Evolutionary conservation across 2,888 invertebrate genomes (phyloP).

Genomic region (Phengaris arion): DNA sequence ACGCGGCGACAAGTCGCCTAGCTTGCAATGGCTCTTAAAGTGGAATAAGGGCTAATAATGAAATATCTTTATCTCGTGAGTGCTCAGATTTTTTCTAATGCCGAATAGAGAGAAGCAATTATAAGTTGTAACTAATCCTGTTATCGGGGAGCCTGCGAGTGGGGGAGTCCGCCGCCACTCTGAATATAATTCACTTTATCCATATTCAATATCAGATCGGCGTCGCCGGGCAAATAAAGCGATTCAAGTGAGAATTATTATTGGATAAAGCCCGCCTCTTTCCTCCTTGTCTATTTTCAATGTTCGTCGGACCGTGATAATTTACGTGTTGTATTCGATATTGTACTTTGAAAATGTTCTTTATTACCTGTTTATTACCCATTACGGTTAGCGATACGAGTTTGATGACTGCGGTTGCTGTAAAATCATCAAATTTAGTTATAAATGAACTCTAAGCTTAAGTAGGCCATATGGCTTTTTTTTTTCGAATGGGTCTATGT

Average conservation of each 20-base stretch:
- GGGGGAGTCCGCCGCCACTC: conserved; percentile 58
- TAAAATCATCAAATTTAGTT: not conserved
- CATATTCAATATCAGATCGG: conserved; percentile 78
- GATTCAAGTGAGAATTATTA: conserved; percentile 77
- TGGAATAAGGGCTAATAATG: conserved; percentile 24
- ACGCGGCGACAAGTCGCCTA: too few relatives aligned
- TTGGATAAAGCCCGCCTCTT: conserved; percentile 72
- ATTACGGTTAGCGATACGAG: conserved; percentile 29
- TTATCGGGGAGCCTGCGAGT: conserved; percentile 45
- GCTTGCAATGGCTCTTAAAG: not conserved
- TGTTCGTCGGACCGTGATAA: conserved; percentile 63
- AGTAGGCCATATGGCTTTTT: too few relatives aligned
- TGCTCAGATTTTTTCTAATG: conserved; percentile 57
- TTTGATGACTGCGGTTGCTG: not conserved
- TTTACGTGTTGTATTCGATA: conserved; percentile 67
- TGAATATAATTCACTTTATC: conserved; percentile 76
- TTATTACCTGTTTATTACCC: conserved; percentile 45
- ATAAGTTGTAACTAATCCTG: conserved; percentile 77
- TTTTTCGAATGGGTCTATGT: too few relatives aligned
- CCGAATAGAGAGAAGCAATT: conserved; percentile 73
- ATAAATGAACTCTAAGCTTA: too few relatives aligned
- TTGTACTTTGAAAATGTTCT: conserved; percentile 51
- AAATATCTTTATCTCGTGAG: conserved; percentile 23
- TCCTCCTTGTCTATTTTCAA: conserved; percentile 69
- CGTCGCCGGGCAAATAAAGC: conserved; percentile 75